Conservation (phyloP, 1,140 invertebrate species). For the Arctopsyche grandis region DNA sequence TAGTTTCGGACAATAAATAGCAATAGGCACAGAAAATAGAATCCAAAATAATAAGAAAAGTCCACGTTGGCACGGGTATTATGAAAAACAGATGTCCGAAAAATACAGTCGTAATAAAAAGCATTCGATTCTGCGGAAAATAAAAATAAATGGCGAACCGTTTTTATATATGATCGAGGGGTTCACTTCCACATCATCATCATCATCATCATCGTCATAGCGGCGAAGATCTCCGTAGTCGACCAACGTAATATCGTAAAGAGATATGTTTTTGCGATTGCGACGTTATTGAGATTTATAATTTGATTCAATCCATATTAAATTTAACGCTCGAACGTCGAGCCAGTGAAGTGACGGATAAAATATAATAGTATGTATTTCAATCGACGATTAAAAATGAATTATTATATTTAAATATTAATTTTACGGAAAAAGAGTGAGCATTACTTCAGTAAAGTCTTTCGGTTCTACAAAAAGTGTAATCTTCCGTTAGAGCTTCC, state of each 20-base stretch:
- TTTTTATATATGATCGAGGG: neutral
- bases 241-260: conserved; percentile 29
- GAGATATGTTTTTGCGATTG: conserved; percentile 33
- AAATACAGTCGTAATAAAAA: conserved; percentile 10
- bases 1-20: neutral
- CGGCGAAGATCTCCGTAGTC: neutral
- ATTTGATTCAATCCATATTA: conserved; percentile 42
- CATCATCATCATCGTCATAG: conserved; percentile 31
- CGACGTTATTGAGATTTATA: conserved; percentile 32
- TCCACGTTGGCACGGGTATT: no score
- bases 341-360: neutral
- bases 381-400: neutral
- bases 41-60: neutral
- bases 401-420: neutral
- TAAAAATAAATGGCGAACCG: conserved; percentile 31
- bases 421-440: neutral
- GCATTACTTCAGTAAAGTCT: neutral
- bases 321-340: conserved; percentile 27
- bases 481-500: conserved; percentile 30
- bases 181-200: conserved; percentile 12
- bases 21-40: neutral
- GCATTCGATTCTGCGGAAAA: conserved; percentile 32
- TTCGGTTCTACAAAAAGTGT: conserved; percentile 3
- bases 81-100: conserved; percentile 40
- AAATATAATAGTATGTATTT: neutral